These are phyloP conservation scores for Uloborus diversus DNA, from an alignment of 1,140 invertebrate genomes.

Conservation along the genomic window DNA sequence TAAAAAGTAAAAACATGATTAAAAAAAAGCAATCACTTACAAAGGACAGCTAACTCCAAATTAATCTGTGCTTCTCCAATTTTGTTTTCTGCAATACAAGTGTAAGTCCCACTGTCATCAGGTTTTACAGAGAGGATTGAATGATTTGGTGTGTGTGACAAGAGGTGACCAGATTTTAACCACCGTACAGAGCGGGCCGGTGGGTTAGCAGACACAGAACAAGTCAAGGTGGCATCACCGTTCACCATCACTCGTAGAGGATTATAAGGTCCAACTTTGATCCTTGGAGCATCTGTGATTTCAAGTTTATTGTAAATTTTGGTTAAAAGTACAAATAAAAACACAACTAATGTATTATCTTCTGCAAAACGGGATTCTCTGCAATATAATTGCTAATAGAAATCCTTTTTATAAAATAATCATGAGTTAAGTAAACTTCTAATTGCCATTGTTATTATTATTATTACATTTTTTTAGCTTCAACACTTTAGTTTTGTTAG, in stretches of 20 bases:
- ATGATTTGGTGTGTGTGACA: constrained; percentile 59
- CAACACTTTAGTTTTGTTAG: too few relatives aligned
- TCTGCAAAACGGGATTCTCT: too few relatives aligned
- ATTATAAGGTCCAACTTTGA: constrained; percentile 88
- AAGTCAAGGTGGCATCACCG: constrained; percentile 80
- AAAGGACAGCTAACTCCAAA: constrained; percentile 63
- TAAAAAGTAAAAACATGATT: background rate
- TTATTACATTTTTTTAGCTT: too few relatives aligned
- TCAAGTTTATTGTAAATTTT: background rate
- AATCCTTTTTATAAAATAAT: too few relatives aligned
- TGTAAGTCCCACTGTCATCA: constrained; percentile 84
- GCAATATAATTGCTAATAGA: too few relatives aligned
- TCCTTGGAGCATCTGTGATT: constrained; percentile 82
- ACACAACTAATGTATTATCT: too few relatives aligned
- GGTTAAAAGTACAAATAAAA: background rate
- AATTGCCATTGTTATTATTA: too few relatives aligned
- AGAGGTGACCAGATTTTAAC: constrained; percentile 80
- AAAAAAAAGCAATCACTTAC: constrained; percentile 38
- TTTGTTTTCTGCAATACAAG: constrained; percentile 84
- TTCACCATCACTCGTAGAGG: constrained; percentile 85
- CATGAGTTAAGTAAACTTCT: too few relatives aligned
- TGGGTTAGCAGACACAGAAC: constrained; percentile 89
- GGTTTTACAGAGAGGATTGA: constrained; percentile 58
- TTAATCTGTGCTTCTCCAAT: constrained; percentile 68
- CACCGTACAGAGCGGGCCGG: constrained; percentile 81